Evolutionary conservation across 2,888 invertebrate genomes (phyloP).

Genomic region (Lissonota sp.): DNA sequence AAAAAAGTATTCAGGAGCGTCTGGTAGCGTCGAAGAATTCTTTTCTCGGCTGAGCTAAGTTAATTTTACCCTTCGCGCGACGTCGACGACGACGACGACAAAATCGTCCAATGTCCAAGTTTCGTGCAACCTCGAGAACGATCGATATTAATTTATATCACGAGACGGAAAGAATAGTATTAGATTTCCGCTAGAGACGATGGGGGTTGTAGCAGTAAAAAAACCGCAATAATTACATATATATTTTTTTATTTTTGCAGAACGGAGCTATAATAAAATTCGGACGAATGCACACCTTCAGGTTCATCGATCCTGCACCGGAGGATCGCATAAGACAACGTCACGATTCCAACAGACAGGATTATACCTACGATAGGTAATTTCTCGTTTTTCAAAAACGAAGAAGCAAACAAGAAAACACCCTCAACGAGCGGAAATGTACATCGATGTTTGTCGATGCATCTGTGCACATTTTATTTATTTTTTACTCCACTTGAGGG

Average conservation of each 20-base stretch:
- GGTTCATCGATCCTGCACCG: conserved; percentile 93
- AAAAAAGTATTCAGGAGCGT: conserved; percentile 35
- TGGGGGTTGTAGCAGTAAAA: background rate
- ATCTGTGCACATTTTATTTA: background rate
- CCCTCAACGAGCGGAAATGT: background rate
- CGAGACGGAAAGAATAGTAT: conserved; percentile 3
- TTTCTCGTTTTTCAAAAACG: conserved; percentile 64
- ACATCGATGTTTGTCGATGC: background rate
- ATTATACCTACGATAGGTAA: conserved; percentile 93
- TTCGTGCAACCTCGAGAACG: conserved; percentile 14
- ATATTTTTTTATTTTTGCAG: conserved; percentile 81
- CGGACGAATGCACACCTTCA: conserved; percentile 93
- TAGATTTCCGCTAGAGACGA: conserved; percentile 23
- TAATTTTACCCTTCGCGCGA: conserved; percentile 56
- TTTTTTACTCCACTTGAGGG: background rate
- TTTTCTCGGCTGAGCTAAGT: conserved; percentile 52
- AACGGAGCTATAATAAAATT: conserved; percentile 94
- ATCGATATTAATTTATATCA: conserved; percentile 47
- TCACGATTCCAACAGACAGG: conserved; percentile 90
- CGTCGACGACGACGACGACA: conserved; percentile 12
- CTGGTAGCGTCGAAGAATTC: conserved; percentile 51
- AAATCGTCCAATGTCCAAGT: conserved; percentile 34
- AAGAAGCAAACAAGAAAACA: background rate
- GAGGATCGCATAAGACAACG: conserved; percentile 92
- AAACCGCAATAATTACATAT: background rate